Conservation (phyloP, 2,797 vertebrate genomes). For the Poeciliopsis infans region DNA sequence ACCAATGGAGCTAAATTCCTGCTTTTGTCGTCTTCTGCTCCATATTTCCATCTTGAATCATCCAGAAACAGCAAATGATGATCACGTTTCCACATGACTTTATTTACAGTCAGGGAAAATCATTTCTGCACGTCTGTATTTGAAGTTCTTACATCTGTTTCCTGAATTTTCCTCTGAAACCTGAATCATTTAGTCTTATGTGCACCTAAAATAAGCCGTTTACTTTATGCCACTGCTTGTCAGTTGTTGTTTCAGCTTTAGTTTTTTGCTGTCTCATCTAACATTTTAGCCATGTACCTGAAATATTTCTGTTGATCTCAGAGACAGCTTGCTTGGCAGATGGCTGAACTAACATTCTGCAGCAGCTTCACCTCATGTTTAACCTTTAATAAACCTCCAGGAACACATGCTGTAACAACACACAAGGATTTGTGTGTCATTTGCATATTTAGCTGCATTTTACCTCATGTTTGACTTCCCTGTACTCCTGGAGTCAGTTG, state of each 20-base stretch:
- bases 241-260: background rate
- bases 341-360: background rate
- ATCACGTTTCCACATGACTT: background rate
- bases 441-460: constrained; percentile 1
- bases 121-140: background rate
- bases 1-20: background rate
- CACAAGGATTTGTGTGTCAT: constrained; percentile 12
- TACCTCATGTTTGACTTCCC: background rate
- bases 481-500: background rate
- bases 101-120: background rate
- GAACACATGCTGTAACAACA: background rate
- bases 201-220: background rate
- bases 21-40: background rate
- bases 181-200: background rate
- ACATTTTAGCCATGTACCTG: background rate
- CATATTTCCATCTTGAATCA: background rate
- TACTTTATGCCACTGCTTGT: background rate
- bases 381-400: background rate
- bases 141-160: background rate
- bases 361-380: background rate
- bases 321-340: background rate
- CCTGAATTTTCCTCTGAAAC: background rate
- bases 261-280: background rate
- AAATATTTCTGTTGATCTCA: background rate
- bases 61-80: background rate